These are phyloP conservation scores for Kradibia gibbosae DNA, from an alignment of 1,140 invertebrate genomes.

Conservation along the genomic window DNA sequence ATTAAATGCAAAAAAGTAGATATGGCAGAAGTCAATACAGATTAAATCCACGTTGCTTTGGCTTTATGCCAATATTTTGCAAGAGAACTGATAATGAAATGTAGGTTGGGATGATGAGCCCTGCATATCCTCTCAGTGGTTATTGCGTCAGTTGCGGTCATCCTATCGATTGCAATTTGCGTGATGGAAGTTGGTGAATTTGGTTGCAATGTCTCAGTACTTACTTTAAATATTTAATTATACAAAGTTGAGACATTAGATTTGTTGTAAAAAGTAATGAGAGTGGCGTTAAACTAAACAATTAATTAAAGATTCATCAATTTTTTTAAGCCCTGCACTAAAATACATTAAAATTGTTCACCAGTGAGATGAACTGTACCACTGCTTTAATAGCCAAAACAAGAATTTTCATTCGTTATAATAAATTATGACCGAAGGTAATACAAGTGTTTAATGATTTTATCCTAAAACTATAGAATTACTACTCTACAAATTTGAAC, in stretches of 20 bases:
- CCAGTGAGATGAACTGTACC: too few species aligned
- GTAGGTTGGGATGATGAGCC: constrained; percentile 12
- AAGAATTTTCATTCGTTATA: too few species aligned
- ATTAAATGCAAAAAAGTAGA: background rate
- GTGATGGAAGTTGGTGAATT: constrained; percentile 28
- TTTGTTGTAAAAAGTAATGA: too few species aligned
- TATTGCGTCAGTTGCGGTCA: constrained; percentile 18
- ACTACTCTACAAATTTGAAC: background rate
- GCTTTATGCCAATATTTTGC: background rate
- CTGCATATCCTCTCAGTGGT: background rate
- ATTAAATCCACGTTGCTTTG: background rate
- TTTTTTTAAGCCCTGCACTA: too few species aligned
- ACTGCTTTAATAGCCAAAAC: too few species aligned
- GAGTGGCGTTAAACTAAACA: too few species aligned
- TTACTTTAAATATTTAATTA: background rate
- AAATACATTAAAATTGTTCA: too few species aligned
- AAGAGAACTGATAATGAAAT: constrained; percentile 43
- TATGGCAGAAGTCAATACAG: background rate
- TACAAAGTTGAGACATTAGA: background rate
- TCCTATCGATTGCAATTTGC: constrained; percentile 40
- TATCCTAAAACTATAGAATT: too few species aligned
- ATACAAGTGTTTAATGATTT: too few species aligned
- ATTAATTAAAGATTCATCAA: too few species aligned
- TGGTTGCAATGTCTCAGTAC: background rate
- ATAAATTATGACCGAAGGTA: too few species aligned